Conservation (phyloP, 2,797 vertebrate species). For the Liparis tanakae region DNA sequence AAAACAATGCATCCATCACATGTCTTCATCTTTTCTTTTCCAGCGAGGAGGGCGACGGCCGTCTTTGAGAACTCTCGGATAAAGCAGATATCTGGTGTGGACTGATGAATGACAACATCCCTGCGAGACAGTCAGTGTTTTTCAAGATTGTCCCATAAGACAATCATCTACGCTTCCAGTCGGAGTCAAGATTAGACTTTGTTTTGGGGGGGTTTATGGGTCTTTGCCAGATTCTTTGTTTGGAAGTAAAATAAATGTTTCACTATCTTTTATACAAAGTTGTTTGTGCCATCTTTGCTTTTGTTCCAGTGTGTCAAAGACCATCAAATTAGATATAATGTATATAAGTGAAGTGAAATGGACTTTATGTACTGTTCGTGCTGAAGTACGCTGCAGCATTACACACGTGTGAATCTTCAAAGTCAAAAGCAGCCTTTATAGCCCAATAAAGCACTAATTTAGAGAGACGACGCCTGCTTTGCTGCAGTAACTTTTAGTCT, state of each 20-base stretch:
- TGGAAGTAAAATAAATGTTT: slow-evolving; percentile 4
- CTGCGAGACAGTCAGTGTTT: slow-evolving; percentile 8
- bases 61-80: slow-evolving; percentile 14
- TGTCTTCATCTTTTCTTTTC: slow-evolving; percentile 5
- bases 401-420: background rate
- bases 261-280: slow-evolving; percentile 5
- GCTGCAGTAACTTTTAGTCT: background rate
- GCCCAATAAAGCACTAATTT: background rate
- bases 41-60: slow-evolving; percentile 40
- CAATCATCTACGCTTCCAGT: slow-evolving; percentile 32
- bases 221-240: slow-evolving; percentile 10
- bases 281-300: background rate
- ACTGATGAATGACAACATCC: background rate
- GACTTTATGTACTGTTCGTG: background rate
- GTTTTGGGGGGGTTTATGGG: slow-evolving; percentile 9
- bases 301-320: background rate
- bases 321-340: background rate
- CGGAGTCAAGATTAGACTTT: slow-evolving; percentile 32
- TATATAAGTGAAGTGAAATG: too few species aligned
- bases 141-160: slow-evolving; percentile 11
- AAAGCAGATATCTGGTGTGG: slow-evolving; percentile 7
- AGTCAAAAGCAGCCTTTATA: background rate
- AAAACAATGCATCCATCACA: background rate
- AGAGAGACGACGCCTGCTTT: background rate
- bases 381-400: background rate